Conservation (phyloP, 2,888 invertebrate genomes). For the Ichneumoninae sp. region DNA sequence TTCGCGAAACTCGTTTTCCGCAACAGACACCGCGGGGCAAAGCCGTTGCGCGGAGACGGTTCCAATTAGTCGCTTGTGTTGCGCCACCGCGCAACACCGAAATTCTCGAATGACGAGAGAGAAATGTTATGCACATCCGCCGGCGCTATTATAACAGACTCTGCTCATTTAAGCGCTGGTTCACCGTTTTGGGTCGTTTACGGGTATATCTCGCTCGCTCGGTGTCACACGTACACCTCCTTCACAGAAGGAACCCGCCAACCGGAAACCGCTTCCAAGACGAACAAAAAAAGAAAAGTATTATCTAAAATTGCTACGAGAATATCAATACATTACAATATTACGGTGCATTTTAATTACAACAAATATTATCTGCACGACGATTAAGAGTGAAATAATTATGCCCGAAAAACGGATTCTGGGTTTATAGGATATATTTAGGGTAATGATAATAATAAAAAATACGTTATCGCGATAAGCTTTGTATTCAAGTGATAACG, state of each 20-base stretch:
- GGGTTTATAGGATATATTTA: not conserved
- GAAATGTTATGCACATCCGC: not conserved
- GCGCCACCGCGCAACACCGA: not conserved
- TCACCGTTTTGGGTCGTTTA: not conserved
- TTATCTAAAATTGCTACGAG: no score
- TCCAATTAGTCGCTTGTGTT: slow-evolving; percentile 13
- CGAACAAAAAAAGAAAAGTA: no score
- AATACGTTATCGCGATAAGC: not conserved
- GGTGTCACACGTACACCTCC: not conserved
- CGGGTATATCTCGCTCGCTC: not conserved
- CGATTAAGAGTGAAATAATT: not conserved
- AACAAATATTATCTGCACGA: not conserved
- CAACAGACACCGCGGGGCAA: not conserved
- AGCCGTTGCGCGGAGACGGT: not conserved
- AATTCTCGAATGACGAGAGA: slow-evolving; percentile 21
- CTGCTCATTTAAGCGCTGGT: not conserved
- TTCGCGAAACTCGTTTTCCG: slow-evolving; percentile 22
- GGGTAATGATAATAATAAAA: no score
- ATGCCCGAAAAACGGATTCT: not conserved
- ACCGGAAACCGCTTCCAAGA: not conserved
- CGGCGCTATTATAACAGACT: not conserved
- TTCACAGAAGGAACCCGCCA: not conserved
- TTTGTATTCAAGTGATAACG: not conserved
- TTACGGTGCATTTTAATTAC: not conserved
- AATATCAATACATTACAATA: no score